These are phyloP conservation scores for Vespertilio murinus DNA, from an alignment of 2,797 vertebrate genomes.

Conservation along the genomic window DNA sequence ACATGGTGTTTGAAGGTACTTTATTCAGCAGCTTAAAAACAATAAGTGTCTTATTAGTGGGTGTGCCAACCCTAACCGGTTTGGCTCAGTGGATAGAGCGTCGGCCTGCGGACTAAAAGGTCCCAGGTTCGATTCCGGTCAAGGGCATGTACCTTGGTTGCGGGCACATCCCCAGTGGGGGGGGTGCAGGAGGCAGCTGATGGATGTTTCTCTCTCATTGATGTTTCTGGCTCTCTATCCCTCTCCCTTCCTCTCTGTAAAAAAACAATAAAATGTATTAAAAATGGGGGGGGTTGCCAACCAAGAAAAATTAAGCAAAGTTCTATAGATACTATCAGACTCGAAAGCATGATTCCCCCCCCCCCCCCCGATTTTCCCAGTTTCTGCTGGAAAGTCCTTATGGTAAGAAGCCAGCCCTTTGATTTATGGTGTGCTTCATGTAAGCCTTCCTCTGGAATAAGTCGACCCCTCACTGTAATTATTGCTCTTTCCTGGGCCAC, in stretches of 20 bases:
- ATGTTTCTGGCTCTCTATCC: no score
- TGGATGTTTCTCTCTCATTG: no score
- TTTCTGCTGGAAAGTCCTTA: slow-evolving; percentile 30
- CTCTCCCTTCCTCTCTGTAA: no score
- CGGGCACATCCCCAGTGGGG: no score
- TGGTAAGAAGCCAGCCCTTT: slow-evolving; percentile 17
- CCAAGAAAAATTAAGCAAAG: slow-evolving; percentile 34
- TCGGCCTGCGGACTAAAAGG: no score
- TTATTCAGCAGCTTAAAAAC: slow-evolving; percentile 41
- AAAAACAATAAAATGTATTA: no score
- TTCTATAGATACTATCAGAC: not conserved
- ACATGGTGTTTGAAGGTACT: slow-evolving; percentile 32
- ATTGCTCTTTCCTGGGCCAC: slow-evolving; percentile 46
- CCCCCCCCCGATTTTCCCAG: not conserved
- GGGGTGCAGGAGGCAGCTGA: no score
- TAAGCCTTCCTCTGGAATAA: slow-evolving; percentile 30
- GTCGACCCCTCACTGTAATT: not conserved
- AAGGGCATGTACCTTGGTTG: no score
- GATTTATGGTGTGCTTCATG: slow-evolving; percentile 32
- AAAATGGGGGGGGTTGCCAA: not conserved
- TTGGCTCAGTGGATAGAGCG: no score
- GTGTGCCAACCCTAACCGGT: not conserved
- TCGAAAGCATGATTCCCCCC: slow-evolving; percentile 50
- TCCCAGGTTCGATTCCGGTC: no score
- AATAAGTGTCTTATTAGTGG: not conserved